Evolutionary conservation across 2,888 invertebrate genomes (phyloP).

Genomic region (Bellardia pandia): DNA sequence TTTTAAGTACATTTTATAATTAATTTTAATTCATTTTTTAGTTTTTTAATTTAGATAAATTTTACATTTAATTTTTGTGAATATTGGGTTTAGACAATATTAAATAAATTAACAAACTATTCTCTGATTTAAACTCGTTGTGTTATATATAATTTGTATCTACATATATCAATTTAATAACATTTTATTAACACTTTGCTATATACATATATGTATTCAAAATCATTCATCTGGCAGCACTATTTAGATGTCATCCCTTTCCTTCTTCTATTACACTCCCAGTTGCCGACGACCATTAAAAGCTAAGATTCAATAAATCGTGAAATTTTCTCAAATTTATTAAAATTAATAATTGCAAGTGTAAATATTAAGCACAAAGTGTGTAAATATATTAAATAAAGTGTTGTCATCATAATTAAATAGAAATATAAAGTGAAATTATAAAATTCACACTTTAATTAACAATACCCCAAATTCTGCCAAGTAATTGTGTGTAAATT

Average conservation of each 20-base stretch:
- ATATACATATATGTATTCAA: not conserved
- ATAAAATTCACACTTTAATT: not conserved
- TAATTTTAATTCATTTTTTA: no score
- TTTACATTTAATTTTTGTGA: no score
- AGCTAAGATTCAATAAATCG: not conserved
- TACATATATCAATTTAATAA: not conserved
- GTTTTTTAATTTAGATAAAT: no score
- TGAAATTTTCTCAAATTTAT: not conserved
- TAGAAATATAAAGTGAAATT: slow-evolving; percentile 8
- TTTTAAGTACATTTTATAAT: no score
- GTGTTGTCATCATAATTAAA: not conserved
- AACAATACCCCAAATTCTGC: not conserved
- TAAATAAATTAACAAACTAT: no score
- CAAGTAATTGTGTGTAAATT: not conserved
- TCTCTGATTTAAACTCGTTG: not conserved
- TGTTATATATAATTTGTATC: not conserved
- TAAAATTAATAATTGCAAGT: not conserved
- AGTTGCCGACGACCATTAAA: not conserved
- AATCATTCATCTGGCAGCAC: slow-evolving; percentile 4
- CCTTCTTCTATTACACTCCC: not conserved
- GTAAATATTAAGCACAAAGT: not conserved
- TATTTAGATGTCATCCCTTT: not conserved
- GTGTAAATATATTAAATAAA: slow-evolving; percentile 5
- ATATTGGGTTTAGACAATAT: no score
- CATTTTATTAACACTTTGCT: not conserved